Conservation (phyloP, 2,113 vertebrate genomes). For the Macrotus californicus region DNA sequence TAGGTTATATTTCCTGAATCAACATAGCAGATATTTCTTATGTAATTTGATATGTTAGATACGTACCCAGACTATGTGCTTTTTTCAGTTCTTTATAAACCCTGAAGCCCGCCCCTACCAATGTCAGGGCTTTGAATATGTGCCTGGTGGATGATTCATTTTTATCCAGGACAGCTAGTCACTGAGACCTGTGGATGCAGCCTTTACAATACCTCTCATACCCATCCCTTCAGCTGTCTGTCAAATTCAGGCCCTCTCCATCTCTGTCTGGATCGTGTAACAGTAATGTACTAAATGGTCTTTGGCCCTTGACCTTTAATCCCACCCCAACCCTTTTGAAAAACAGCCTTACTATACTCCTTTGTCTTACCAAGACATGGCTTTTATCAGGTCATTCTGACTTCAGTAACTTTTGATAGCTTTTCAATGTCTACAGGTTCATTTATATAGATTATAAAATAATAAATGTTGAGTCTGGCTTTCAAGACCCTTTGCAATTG, state of each 20-base stretch:
- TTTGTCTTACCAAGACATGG: not conserved
- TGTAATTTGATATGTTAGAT: not conserved
- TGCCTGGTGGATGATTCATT: not conserved
- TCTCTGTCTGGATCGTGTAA: not conserved
- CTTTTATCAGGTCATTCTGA: not conserved
- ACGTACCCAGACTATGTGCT: not conserved
- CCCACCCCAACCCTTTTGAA: not conserved
- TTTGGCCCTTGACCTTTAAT: not conserved
- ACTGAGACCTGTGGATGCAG: not conserved
- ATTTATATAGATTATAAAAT: slow-evolving; percentile 28
- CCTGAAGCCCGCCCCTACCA: not conserved
- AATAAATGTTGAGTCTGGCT: not conserved
- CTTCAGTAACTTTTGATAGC: not conserved
- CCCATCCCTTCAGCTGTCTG: not conserved
- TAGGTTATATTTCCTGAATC: not conserved
- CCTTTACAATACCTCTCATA: slow-evolving; percentile 3
- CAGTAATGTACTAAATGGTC: not conserved
- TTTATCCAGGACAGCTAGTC: not conserved
- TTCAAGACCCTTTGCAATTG: not conserved
- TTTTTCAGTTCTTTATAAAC: not conserved
- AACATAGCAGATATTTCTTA: slow-evolving; percentile 25
- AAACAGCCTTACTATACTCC: not conserved
- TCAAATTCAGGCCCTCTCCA: not conserved
- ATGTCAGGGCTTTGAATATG: not conserved
- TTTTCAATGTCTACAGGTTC: not conserved